Conservation (phyloP, 37 sponge, comb jelly and placozoan species). For the Oscarella lobularis region DNA sequence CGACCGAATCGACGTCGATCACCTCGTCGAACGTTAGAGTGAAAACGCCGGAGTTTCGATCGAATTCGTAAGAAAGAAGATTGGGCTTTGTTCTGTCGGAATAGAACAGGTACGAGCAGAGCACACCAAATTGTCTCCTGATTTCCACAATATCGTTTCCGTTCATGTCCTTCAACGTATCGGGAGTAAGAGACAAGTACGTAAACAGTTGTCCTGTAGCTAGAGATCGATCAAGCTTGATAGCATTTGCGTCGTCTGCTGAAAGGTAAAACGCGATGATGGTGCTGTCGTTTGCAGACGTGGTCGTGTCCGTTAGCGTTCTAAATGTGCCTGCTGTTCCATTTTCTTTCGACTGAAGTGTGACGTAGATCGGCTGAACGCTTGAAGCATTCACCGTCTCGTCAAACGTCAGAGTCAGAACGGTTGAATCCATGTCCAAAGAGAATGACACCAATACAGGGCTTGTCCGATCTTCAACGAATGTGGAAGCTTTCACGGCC, state of each 20-base stretch:
- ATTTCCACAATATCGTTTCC: conserved; percentile 32
- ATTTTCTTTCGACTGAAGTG: not conserved
- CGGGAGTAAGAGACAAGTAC: conserved; percentile 36
- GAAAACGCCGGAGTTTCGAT: conserved; percentile 53
- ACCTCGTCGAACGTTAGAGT: conserved; percentile 76
- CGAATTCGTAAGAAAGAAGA: conserved; percentile 52
- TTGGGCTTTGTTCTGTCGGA: conserved; percentile 46
- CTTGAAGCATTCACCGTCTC: not conserved
- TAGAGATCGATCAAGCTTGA: conserved; percentile 32
- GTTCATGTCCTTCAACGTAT: conserved; percentile 57
- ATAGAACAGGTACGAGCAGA: conserved; percentile 20
- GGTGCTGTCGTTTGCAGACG: conserved; percentile 15
- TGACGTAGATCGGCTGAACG: not conserved
- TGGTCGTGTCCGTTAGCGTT: not conserved
- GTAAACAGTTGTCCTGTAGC: conserved; percentile 26
- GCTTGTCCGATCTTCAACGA: not conserved
- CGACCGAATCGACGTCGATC: conserved; percentile 39
- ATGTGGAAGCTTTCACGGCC: not conserved
- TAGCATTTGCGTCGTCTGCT: conserved; percentile 30
- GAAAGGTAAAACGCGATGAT: conserved; percentile 31
- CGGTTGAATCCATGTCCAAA: not conserved
- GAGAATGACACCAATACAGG: not conserved
- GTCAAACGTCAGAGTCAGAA: not conserved
- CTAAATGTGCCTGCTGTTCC: not conserved
- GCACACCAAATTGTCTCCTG: not conserved